Percentiles rank a stretch among this genome's conserved stretches.
phyloP scores from a whole-genome alignment of 2,797 vertebrate species.

The Nannoperca australis region DNA sequence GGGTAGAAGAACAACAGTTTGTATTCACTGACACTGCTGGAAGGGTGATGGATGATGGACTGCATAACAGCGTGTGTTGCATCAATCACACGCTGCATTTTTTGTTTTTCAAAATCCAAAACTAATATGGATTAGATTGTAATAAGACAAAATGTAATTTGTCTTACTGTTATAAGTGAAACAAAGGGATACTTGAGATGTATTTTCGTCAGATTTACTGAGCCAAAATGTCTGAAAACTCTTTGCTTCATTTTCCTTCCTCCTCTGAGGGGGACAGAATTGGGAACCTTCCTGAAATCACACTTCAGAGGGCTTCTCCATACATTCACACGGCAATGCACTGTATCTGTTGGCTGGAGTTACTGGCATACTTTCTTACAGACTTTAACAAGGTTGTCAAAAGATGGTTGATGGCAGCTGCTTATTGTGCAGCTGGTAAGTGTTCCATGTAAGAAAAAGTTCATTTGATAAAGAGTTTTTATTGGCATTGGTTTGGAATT shows the following conservation, averaged over 20 bases:
- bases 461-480: not conserved
- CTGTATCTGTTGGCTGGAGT: conserved; percentile 27
- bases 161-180: not conserved
- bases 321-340: not conserved
- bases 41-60: not conserved
- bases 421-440: conserved; percentile 17
- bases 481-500: conserved; percentile 6
- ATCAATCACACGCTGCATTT: not conserved
- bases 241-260: conserved; percentile 32
- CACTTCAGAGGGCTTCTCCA: conserved; percentile 1
- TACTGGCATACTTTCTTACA: not conserved
- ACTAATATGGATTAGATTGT: not conserved
- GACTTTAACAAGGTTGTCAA: conserved; percentile 16
- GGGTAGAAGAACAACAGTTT: not conserved
- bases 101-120: conserved; percentile 8
- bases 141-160: not conserved
- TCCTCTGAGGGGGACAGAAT: conserved; percentile 12
- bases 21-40: not conserved
- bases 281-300: not conserved
- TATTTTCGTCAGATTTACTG: conserved; percentile 42
- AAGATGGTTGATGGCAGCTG: conserved; percentile 11
- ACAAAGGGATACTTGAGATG: conserved; percentile 2
- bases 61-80: not conserved
- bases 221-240: conserved; percentile 30
- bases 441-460: not conserved